Percentiles rank a stretch among this genome's conserved stretches.
Evolutionary conservation across 2,888 invertebrate species (phyloP).

Genomic region (Meandrusa payeni): DNA sequence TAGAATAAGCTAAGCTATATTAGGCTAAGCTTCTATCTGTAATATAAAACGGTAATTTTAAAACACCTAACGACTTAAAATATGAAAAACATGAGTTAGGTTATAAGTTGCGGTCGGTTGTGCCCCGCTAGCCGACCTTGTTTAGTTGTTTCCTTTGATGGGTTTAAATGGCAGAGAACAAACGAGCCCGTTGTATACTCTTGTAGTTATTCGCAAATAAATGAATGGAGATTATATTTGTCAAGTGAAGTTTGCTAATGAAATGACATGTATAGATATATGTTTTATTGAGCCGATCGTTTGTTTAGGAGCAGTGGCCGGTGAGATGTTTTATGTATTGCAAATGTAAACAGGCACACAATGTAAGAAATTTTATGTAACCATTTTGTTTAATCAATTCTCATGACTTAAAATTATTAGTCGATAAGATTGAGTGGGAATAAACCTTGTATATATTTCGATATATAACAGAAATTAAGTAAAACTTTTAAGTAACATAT

Average conservation of each 20-base stretch:
- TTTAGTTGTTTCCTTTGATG: conserved; percentile 40
- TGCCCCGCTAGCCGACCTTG: conserved; percentile 25
- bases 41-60: conserved; percentile 14
- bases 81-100: conserved; percentile 8
- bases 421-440: conserved; percentile 71
- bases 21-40: conserved; percentile 20
- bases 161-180: conserved; percentile 49
- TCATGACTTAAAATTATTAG: conserved; percentile 75
- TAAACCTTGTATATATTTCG: conserved; percentile 77
- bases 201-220: conserved; percentile 38
- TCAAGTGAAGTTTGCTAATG: conserved; percentile 34
- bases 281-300: conserved; percentile 30
- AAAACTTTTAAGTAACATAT: conserved; percentile 77
- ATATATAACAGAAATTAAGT: conserved; percentile 73
- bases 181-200: conserved; percentile 46
- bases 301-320: conserved; percentile 44
- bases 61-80: conserved; percentile 8
- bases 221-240: conserved; percentile 45
- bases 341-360: conserved; percentile 58
- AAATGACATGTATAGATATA: conserved; percentile 34
- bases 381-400: conserved; percentile 74
- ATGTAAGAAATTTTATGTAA: conserved; percentile 66
- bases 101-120: conserved; percentile 23
- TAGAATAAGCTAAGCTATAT: conserved; percentile 23
- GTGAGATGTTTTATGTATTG: conserved; percentile 63